Percentiles rank a stretch among this genome's conserved stretches.
phyloP scores from a whole-genome alignment of 2,797 vertebrate species.

The Sebastes paucispinis region DNA sequence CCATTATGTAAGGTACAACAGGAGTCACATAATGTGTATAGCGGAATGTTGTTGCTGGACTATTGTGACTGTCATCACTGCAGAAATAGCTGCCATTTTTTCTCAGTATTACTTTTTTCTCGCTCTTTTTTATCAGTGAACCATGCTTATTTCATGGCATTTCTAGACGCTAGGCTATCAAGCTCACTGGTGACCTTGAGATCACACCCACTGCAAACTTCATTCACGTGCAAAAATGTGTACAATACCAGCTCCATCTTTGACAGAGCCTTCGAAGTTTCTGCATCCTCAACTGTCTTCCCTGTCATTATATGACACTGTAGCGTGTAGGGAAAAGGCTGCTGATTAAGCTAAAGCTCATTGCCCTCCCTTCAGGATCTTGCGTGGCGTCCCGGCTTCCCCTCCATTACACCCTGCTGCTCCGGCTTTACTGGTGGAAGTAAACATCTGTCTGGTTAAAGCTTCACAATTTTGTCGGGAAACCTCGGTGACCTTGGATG shows the following conservation, averaged over 20 bases:
- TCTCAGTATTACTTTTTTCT: too few relatives aligned
- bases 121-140: too few relatives aligned
- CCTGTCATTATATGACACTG: constrained; percentile 10
- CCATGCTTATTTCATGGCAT: neutral
- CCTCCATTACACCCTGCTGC: constrained; percentile 14
- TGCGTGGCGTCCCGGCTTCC: neutral
- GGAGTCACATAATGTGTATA: too few relatives aligned
- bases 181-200: neutral
- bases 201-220: neutral
- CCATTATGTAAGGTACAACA: too few relatives aligned
- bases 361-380: constrained; percentile 20
- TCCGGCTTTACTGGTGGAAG: constrained; percentile 6
- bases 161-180: constrained; percentile 13
- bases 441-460: constrained; percentile 30
- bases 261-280: neutral
- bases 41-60: too few relatives aligned
- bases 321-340: neutral
- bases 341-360: constrained; percentile 37
- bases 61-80: too few relatives aligned
- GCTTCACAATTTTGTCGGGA: constrained; percentile 23
- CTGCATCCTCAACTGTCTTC: constrained; percentile 10
- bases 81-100: too few relatives aligned
- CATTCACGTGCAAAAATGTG: neutral
- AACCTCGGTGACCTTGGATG: constrained; percentile 45
- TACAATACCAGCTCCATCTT: neutral